Conservation (phyloP, 2,888 invertebrate species). For the Luperina nickerlii region DNA sequence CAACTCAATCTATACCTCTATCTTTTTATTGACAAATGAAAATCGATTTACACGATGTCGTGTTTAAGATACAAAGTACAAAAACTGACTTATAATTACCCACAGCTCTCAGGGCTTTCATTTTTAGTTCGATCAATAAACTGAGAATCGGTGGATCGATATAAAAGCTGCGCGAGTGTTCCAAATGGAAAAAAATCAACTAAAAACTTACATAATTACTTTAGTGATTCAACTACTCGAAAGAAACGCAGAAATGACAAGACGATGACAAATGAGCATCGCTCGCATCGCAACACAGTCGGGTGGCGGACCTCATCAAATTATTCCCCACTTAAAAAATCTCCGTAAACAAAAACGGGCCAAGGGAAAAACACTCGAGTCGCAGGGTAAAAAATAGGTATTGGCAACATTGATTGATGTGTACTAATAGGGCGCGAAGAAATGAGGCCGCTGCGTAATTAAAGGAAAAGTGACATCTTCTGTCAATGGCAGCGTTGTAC, state of each 20-base stretch:
- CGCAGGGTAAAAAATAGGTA: constrained; percentile 88
- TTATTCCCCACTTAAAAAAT: constrained; percentile 90
- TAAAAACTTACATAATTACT: constrained; percentile 89
- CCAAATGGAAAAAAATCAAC: constrained; percentile 81
- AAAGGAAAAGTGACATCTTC: constrained; percentile 90
- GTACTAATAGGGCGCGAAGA: constrained; percentile 90
- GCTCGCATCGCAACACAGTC: constrained; percentile 87
- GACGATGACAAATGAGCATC: constrained; percentile 90
- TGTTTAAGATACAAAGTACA: constrained; percentile 51
- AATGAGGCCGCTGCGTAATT: constrained; percentile 89
- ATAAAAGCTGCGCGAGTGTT: constrained; percentile 72
- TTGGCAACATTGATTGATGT: constrained; percentile 91
- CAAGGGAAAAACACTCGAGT: constrained; percentile 85
- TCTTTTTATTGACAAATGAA: constrained; percentile 46
- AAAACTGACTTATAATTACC: constrained; percentile 54
- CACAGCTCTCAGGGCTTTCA: constrained; percentile 49
- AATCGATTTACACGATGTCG: constrained; percentile 39
- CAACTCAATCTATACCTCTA: constrained; percentile 5
- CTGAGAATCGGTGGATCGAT: constrained; percentile 72
- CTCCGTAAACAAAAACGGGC: constrained; percentile 89
- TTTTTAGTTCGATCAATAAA: constrained; percentile 66
- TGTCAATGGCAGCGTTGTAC: constrained; percentile 86
- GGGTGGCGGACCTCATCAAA: constrained; percentile 91
- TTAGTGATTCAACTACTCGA: constrained; percentile 87
- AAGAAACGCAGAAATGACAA: constrained; percentile 90